Evolutionary conservation across 2,113 vertebrate species (phyloP).

Genomic region (Acanthisitta chloris): DNA sequence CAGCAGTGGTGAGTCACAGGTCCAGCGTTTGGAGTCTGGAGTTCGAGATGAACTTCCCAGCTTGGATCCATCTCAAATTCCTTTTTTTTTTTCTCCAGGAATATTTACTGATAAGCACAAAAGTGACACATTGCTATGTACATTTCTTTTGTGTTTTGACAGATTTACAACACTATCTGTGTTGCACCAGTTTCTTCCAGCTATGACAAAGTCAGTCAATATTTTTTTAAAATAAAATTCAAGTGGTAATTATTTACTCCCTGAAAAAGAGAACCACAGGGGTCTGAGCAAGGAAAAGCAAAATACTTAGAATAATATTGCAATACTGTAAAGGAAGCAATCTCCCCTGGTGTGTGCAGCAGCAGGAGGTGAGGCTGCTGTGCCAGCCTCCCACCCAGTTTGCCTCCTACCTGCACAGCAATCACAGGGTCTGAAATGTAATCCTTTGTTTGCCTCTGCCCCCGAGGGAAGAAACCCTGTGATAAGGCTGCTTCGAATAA

Average conservation of each 20-base stretch:
- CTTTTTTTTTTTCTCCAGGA: not conserved
- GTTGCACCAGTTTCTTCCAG: not conserved
- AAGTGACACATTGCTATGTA: not conserved
- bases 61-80: not conserved
- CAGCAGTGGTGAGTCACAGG: not conserved
- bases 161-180: not conserved
- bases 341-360: not conserved
- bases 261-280: not conserved
- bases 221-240: not conserved
- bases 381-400: not conserved
- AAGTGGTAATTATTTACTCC: not conserved
- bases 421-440: not conserved
- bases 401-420: not conserved
- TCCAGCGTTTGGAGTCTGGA: not conserved
- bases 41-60: not conserved
- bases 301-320: not conserved
- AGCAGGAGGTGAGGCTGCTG: not conserved
- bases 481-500: not conserved
- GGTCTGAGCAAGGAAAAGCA: not conserved
- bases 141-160: not conserved
- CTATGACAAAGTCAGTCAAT: not conserved
- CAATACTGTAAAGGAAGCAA: not conserved
- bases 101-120: not conserved
- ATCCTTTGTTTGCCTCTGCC: not conserved
- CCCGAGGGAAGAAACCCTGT: not conserved